A percentile compares a stretch with the other conserved stretches of the same genome.
phyloP scores from a whole-genome alignment of 2,888 invertebrate genomes.

The Argyresthia albistria region DNA sequence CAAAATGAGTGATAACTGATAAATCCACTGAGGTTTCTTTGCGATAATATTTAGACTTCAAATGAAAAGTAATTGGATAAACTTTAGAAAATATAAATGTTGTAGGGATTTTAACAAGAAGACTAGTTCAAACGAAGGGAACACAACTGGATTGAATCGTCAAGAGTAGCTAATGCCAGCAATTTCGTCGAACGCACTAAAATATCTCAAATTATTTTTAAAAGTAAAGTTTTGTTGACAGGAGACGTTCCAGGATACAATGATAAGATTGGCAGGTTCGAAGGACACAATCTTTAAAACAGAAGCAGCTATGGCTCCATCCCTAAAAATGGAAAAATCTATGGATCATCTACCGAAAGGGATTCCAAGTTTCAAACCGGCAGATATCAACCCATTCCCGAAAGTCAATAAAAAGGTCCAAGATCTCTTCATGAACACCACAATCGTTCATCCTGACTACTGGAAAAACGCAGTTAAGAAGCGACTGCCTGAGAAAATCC shows the following conservation, averaged over 20 bases:
- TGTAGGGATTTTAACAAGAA: too few relatives aligned
- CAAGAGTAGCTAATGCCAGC: not conserved
- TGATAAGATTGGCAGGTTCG: not conserved
- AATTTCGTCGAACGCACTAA: conserved; percentile 58
- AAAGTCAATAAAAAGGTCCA: conserved; percentile 6
- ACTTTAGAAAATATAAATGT: too few relatives aligned
- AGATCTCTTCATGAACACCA: conserved; percentile 41
- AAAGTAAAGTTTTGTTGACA: conserved; percentile 41
- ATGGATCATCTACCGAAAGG: too few relatives aligned
- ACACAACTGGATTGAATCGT: too few relatives aligned
- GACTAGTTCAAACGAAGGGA: too few relatives aligned
- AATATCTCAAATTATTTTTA: not conserved
- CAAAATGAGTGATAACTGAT: too few relatives aligned
- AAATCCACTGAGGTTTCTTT: too few relatives aligned
- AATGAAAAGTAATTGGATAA: too few relatives aligned
- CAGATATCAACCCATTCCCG: too few relatives aligned
- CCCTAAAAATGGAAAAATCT: too few relatives aligned
- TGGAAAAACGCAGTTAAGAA: conserved; percentile 30
- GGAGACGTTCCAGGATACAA: conserved; percentile 34
- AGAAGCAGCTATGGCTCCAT: not conserved
- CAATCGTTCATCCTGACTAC: conserved; percentile 46
- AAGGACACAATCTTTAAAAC: not conserved
- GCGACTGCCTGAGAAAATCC: conserved; percentile 14
- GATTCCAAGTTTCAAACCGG: too few relatives aligned
- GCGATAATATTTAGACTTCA: too few relatives aligned